Conservation (phyloP, 1,140 invertebrate species). For the Drosophila melanica region DNA sequence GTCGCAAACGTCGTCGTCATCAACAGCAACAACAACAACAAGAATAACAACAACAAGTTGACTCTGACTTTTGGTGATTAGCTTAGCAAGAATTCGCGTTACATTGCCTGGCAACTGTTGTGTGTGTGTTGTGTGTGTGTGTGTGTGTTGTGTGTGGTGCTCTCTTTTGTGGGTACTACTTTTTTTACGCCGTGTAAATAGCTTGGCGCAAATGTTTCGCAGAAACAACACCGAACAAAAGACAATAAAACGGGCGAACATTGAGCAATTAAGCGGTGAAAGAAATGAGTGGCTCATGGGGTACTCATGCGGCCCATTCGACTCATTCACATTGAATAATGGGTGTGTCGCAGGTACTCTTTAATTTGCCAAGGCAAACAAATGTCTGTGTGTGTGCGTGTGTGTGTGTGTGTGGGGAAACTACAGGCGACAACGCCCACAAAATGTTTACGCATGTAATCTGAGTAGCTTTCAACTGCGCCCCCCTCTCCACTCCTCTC, state of each 20-base stretch:
- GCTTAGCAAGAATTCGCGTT: slow-evolving; percentile 82
- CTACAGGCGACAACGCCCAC: slow-evolving; percentile 41
- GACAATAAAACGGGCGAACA: slow-evolving; percentile 64
- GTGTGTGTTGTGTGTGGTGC: slow-evolving; percentile 38
- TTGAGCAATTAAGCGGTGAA: slow-evolving; percentile 65
- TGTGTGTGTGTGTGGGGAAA: slow-evolving; percentile 10
- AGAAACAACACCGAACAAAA: slow-evolving; percentile 60
- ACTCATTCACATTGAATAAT: slow-evolving; percentile 26
- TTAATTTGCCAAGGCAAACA: slow-evolving; percentile 46
- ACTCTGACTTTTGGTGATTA: slow-evolving; percentile 72
- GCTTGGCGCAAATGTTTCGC: slow-evolving; percentile 58
- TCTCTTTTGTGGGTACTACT: slow-evolving; percentile 42
- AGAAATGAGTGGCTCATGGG: slow-evolving; percentile 52
- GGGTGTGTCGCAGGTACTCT: slow-evolving; percentile 48
- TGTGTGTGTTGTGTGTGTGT: slow-evolving; percentile 6
- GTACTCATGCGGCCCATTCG: slow-evolving; percentile 17
- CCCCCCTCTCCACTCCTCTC: not conserved
- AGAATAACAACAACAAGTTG: slow-evolving; percentile 28
- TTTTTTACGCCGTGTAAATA: slow-evolving; percentile 57
- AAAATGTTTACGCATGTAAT: slow-evolving; percentile 66
- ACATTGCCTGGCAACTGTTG: slow-evolving; percentile 42
- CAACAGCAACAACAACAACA: slow-evolving; percentile 17
- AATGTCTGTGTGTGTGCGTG: slow-evolving; percentile 11
- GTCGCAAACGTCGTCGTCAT: slow-evolving; percentile 49
- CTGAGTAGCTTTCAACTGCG: slow-evolving; percentile 41